Conservation (phyloP, 2,113 vertebrate species). For the Furnarius figulus region DNA sequence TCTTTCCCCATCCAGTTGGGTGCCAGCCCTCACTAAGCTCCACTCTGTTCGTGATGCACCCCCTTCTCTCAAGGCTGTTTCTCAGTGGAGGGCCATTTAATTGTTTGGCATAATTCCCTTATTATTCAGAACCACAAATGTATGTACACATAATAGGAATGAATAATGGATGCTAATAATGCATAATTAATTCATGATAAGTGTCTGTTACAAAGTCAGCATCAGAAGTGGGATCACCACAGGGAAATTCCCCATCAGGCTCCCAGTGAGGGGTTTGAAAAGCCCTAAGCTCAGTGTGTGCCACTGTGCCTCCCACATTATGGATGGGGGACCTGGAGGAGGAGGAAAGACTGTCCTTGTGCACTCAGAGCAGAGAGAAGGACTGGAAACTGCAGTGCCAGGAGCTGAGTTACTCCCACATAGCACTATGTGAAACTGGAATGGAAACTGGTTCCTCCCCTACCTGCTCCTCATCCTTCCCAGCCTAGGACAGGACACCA, state of each 20-base stretch:
- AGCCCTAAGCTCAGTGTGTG: background rate
- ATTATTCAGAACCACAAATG: background rate
- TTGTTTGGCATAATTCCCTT: background rate
- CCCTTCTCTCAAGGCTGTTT: background rate
- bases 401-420: background rate
- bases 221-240: background rate
- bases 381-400: background rate
- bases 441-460: background rate
- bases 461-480: background rate
- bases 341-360: background rate
- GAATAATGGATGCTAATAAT: slow-evolving; percentile 1
- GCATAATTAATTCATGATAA: background rate
- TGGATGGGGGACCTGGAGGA: accelerated
- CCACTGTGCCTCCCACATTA: accelerated
- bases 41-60: background rate
- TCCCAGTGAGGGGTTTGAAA: background rate
- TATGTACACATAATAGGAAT: background rate
- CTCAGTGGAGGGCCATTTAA: background rate
- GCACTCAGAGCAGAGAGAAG: background rate
- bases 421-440: background rate
- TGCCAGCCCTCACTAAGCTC: background rate
- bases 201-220: background rate
- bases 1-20: background rate
- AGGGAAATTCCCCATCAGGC: background rate
- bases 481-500: background rate